Conservation (phyloP, 2,888 invertebrate species). For the Cephus sareptanus region DNA sequence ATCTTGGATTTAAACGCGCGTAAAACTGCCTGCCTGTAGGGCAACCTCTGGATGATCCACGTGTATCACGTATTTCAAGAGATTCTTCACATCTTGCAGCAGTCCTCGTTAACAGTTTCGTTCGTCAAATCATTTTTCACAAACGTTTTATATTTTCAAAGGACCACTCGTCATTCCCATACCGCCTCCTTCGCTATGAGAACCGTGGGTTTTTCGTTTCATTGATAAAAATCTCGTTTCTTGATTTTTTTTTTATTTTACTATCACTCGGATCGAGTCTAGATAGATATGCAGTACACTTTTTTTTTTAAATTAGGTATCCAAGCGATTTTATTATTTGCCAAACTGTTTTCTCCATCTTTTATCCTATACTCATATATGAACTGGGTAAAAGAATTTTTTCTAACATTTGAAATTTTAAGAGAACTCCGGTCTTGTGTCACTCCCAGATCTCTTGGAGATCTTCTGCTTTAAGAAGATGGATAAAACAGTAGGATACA, state of each 20-base stretch:
- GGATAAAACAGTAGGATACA: background rate
- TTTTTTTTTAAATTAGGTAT: background rate
- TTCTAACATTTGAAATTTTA: background rate
- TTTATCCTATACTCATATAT: background rate
- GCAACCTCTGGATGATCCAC: background rate
- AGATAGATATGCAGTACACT: background rate
- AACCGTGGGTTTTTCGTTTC: slow-evolving; percentile 1
- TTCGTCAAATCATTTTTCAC: slow-evolving; percentile 4
- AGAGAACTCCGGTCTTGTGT: background rate
- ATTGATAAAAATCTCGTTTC: background rate
- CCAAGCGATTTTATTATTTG: background rate
- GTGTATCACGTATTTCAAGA: background rate
- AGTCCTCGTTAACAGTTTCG: background rate
- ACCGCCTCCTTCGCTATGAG: slow-evolving; percentile 1
- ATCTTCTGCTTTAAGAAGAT: background rate
- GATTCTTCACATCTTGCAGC: slow-evolving; percentile 1
- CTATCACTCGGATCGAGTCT: background rate
- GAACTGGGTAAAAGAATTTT: background rate
- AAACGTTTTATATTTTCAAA: background rate
- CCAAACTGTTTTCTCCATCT: background rate
- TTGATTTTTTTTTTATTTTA: background rate
- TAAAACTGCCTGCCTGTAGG: background rate
- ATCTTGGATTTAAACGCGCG: background rate
- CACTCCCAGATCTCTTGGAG: background rate
- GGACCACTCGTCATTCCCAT: background rate